Base-by-base conservation (phyloP, 2,888 invertebrate genomes). In the Spatulosminthurus flaviceps region DNA sequence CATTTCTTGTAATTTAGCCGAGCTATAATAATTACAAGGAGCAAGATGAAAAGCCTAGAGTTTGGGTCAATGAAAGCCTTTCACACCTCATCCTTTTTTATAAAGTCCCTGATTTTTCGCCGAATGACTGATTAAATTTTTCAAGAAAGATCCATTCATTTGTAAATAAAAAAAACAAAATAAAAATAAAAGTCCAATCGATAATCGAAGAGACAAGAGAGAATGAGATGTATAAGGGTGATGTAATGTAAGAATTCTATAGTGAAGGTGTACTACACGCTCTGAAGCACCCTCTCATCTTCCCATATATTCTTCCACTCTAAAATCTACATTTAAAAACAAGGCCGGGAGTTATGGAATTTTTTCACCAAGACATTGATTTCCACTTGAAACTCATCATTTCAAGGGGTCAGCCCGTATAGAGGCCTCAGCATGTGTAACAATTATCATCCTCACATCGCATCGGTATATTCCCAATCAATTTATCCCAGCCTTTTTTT, bases 51-150 rank as follows among this genome's bases (percentile, higher is more conserved):
- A 34, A 34, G 34, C 34, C 34, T 7, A 9, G 9, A 51, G 51
- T 51, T 51, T 51, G 51, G 51, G 51, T 51, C 51, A 51, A 51
- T 51, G 51, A 51, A 51, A 51, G 51, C 51, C 51, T 51, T 51
- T 51, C 51, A 51, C 16, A 51, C 9, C n/a, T 51, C 19, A 16
- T 51, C 5, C 9, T 51, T 2, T 19, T 51, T 51, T 51, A 51
- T 11, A 51, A 51, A n/a, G 51, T 51, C 51, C 51, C 51, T 51
- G 51, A 51, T 51, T 51, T 51, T 51, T 51, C 51, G 5, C 1
- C 51, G 51, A 51, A 51, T 51, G 51, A 51, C 5, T 51, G 51
- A 51, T 51, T 51, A 51, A 51, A 51, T 51, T 51, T 51, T 51
- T 11, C 2, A 51, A 51, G 51, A 51, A 51, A 51, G 51, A 51